A percentile compares a stretch with the other conserved stretches of the same genome.
These are phyloP conservation scores for Aproaerema taeniolella DNA, from an alignment of 2,888 invertebrate genomes.

Conservation along the genomic window DNA sequence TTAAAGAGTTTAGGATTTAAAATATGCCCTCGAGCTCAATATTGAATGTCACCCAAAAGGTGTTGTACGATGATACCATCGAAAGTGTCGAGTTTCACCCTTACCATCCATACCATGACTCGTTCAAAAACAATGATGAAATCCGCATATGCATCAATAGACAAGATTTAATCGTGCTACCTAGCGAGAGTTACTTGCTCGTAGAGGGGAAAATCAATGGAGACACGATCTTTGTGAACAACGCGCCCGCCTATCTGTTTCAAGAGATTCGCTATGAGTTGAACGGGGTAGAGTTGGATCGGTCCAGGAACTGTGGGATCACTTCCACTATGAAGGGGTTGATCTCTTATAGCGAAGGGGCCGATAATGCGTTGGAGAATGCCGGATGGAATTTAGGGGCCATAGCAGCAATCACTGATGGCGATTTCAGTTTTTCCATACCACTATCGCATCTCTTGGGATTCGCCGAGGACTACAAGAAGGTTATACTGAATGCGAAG, in stretches of 20 bases:
- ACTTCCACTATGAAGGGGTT: conserved; percentile 24
- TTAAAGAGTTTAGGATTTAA: too few relatives aligned
- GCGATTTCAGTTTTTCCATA: conserved; percentile 20
- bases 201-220: conserved; percentile 9
- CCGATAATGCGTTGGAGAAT: not conserved
- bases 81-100: conserved; percentile 21
- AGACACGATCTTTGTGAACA: not conserved
- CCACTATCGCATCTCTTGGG: conserved; percentile 16
- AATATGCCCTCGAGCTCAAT: not conserved
- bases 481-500: conserved; percentile 41
- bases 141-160: conserved; percentile 21
- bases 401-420: not conserved
- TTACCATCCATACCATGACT: conserved; percentile 17
- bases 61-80: conserved; percentile 17
- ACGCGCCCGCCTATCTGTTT: not conserved
- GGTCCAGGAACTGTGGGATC: conserved; percentile 17
- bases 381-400: not conserved
- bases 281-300: conserved; percentile 19
- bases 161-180: not conserved
- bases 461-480: conserved; percentile 33
- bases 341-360: not conserved
- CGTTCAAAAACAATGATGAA: conserved; percentile 19
- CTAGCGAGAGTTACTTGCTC: not conserved
- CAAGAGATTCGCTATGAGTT: conserved; percentile 14
- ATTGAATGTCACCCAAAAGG: not conserved